These are phyloP conservation scores for Seriola quinqueradiata DNA, from an alignment of 2,113 vertebrate species.

Conservation along the genomic window DNA sequence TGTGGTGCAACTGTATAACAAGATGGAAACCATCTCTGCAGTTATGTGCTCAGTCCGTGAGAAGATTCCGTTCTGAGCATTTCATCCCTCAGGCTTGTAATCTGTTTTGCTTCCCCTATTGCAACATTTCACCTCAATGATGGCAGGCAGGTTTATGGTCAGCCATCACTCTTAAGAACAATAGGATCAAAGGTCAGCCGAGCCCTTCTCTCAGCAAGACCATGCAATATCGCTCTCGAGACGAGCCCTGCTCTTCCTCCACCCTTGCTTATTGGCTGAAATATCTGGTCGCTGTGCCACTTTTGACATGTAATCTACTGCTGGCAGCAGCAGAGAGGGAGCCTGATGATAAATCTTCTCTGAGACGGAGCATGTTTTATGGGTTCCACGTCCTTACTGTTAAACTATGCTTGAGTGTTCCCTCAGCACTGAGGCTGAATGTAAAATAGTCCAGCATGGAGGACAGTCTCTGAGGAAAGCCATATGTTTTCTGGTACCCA, in stretches of 20 bases:
- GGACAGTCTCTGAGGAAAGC: slow-evolving; percentile 20
- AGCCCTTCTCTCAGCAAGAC: slow-evolving; percentile 34
- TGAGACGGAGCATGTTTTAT: slow-evolving; percentile 66
- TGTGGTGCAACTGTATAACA: slow-evolving; percentile 19
- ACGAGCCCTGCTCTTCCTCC: slow-evolving; percentile 30
- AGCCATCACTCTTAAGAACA: slow-evolving; percentile 78
- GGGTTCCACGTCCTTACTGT: slow-evolving; percentile 55
- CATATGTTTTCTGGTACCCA: slow-evolving; percentile 43
- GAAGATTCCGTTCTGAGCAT: slow-evolving; percentile 48
- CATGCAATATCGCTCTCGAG: slow-evolving; percentile 59
- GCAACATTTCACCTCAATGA: slow-evolving; percentile 70
- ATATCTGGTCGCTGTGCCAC: slow-evolving; percentile 75
- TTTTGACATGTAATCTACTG: slow-evolving; percentile 81
- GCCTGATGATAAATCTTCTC: slow-evolving; percentile 65
- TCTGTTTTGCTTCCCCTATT: slow-evolving; percentile 62
- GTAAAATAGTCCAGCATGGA: slow-evolving; percentile 46
- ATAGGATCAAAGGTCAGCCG: slow-evolving; percentile 71
- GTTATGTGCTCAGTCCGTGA: slow-evolving; percentile 19
- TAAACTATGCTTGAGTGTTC: slow-evolving; percentile 70
- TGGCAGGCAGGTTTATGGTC: slow-evolving; percentile 76
- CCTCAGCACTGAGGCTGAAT: slow-evolving; percentile 52
- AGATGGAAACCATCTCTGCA: slow-evolving; percentile 32
- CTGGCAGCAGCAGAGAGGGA: slow-evolving; percentile 55
- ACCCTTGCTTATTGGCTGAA: slow-evolving; percentile 71
- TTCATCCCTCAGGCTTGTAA: slow-evolving; percentile 55